These are phyloP conservation scores for Caenorhabditis drosophilae DNA, from an alignment of 2,888 invertebrate species.

Conservation along the genomic window DNA sequence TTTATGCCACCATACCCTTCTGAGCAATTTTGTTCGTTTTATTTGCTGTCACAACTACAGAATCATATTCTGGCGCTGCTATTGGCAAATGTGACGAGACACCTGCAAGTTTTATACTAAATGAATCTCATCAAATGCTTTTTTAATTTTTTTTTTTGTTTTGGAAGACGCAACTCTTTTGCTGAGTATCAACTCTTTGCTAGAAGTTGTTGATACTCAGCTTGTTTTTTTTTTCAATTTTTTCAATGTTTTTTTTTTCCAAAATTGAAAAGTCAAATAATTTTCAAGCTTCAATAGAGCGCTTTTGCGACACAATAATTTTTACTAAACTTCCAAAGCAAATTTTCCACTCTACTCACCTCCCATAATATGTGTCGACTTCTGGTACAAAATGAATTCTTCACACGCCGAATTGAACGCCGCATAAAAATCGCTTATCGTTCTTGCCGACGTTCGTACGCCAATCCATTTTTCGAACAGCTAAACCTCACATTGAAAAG, in stretches of 20 bases:
- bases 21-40: slow-evolving; percentile 12
- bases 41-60: slow-evolving; percentile 1
- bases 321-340: slow-evolving; percentile 5
- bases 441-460: neutral
- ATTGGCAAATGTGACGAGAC: slow-evolving; percentile 5
- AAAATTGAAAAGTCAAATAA: no score
- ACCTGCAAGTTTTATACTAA: neutral
- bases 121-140: neutral
- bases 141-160: no score
- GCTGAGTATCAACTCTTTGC: neutral
- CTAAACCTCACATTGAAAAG: neutral
- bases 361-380: slow-evolving; percentile 6
- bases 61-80: slow-evolving; percentile 5
- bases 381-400: slow-evolving; percentile 12
- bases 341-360: slow-evolving; percentile 1
- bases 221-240: neutral
- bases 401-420: slow-evolving; percentile 31
- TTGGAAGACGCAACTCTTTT: neutral
- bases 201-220: no score
- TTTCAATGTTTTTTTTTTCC: no score
- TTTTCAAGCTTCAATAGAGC: neutral
- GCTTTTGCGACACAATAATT: neutral
- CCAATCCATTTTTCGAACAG: slow-evolving; percentile 22
- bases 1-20: slow-evolving; percentile 19
- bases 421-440: slow-evolving; percentile 13